Base-by-base conservation (phyloP, 2,888 invertebrate species). In the Hipparchia sbordonii region DNA sequence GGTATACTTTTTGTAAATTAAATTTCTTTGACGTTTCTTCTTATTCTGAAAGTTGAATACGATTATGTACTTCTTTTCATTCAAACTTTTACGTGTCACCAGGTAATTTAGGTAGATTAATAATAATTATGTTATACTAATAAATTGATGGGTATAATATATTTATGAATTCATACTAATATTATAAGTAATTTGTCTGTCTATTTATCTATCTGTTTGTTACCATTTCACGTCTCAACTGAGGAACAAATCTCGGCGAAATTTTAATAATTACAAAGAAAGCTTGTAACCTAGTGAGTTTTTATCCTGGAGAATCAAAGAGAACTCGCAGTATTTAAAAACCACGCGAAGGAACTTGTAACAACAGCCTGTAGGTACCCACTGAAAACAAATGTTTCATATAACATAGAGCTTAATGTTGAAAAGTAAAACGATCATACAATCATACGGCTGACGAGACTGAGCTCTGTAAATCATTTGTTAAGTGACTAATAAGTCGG, bases 401-500 rank as follows among this genome's bases (percentile, higher is more conserved):
- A 39, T 39, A 39, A 39, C 5, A 39, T 2, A 33, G 6, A 65
- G 10, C 8, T 65, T 8, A 65, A 46, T 12, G 6, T 12, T 52
- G 33, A 10, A 45, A 63, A 56, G 46, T 10, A 10, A 52, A 52
- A 54, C 23, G 54, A 62, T 70, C 70, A 54, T 62, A 56, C 46
- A 70, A 62, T 70, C 45, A 70, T 23, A 62, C 70, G 62, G 45
- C 54, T 63, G 63, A 70, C 6, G 12, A 70, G 63, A 23, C 56
- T 39, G 9, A 51, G 54, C 68, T 82, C 78, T 78, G 81, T 78
- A 81, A 77, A 89, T 88, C 89, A 91, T 91, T 92, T 89, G 89
- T 92, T 89, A 91, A 82, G 84, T 82, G 82, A 83, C 85, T 89
- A 92, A 92, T 91, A 91, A 89, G 85, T 87, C 86, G 85, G 80